Base-by-base conservation (phyloP, 2,888 invertebrate genomes). In the Aleiodes alternator region DNA sequence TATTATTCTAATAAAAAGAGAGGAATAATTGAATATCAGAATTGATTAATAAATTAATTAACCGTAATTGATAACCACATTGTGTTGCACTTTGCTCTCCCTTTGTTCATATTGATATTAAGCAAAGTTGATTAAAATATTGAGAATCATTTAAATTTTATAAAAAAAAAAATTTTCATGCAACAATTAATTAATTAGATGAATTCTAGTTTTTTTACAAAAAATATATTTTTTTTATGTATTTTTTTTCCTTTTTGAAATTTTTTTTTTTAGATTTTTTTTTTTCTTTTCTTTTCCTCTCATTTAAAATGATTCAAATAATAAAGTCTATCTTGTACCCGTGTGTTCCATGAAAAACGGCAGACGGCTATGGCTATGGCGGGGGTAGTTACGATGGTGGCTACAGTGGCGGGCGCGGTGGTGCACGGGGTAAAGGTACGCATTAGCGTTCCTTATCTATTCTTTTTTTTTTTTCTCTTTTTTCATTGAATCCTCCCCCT, bases 301-400 rank as follows among this genome's bases (percentile, higher is more conserved):
- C 43, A 43, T 43, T 43, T 11, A 43, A 43, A 43, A 43, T 43
- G 43, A 64, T 29, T 64, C 6, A 64, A 61, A 16, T 29, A 64
- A n/a, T 68, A 68, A 68, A 51, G 83, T 87, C 82, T 88, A 66
- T 76, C 84, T 87, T 86, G 81, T 86, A 87, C 84, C 56, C 79
- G 77, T 86, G 87, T 86, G 86, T 87, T 87, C 87, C 87, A 88
- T 90, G 87, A 90, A 88, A 87, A 83, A 89, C 88, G 87, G 90
- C 91, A 92, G 92, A 93, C 91, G 91, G 92, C 91, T 92, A 92
- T 92, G 96, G 95, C 93, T 95, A 95, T 92, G 94, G 95, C 94
- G 93, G 94, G 93, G 95, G 95, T 93, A 95, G 94, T 92, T 95
- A 94, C 93, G 95, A 95, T 91, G 95, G 95, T 93, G 95, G 96